Base-by-base conservation (phyloP, 2,888 invertebrate genomes). In the Branchipolynoe longqiensis region DNA sequence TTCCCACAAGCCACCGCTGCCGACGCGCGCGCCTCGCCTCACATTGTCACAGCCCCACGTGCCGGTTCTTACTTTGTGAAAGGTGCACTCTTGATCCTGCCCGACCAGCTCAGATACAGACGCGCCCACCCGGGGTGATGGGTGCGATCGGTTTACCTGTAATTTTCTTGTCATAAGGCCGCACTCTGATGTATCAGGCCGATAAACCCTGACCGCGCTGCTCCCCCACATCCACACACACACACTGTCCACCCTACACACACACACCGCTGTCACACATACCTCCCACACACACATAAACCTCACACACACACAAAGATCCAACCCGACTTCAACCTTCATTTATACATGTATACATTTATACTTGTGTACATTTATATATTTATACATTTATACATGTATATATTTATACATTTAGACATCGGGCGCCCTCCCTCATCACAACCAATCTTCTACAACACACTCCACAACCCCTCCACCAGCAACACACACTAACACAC, bases 121-220 rank as follows among this genome's bases (percentile, higher is more conserved):
- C 12, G 31, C 3, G 28, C 25, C 62, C 62, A 18, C n/a, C 14
- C n/a, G 36, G n/a, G 14, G 4, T 69, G 38, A 33, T 69, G 33
- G 33, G 38, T 69, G 18, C 3, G 36, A 2, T 36, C 8, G 69
- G 69, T 69, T 38, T 69, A 69, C 69, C 69, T 69, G 54, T 78
- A 78, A 78, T 78, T 78, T 78, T 18, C 54, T 78, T 78, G 78
- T 48, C 78, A 41, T 54, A 78, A 48, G 28, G 22, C 41, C 28
- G 48, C 18, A 48, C 78, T 78, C 48, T 78, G 78, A 78, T 78
- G 48, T 33, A 22, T 2, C 41, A 33, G 36, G 33, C 69, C 4
- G 69, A 69, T 69, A 69, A 69, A 62, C 62, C 28, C 28, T 28
- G 28, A 18, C 31, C 4, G 58, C n/a, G 25, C 31, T 31, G 1